These are phyloP conservation scores for Seira musarum DNA, from an alignment of 2,888 invertebrate species.

Conservation along the genomic window DNA sequence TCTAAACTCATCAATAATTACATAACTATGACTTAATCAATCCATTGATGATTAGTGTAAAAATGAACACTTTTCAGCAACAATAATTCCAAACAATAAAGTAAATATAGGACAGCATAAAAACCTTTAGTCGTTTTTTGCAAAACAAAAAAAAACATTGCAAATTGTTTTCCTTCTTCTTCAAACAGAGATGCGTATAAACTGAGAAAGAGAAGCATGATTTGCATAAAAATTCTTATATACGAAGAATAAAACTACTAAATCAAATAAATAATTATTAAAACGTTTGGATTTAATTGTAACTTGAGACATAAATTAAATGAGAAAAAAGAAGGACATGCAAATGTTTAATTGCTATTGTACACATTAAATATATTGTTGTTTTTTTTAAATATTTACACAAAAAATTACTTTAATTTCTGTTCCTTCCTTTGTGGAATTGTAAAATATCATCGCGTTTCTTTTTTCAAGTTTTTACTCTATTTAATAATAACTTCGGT, in stretches of 20 bases:
- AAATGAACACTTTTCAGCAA: slow-evolving; percentile 49
- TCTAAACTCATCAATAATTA: background rate
- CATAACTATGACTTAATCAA: slow-evolving; percentile 36
- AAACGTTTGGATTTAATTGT: background rate
- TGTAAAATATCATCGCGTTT: slow-evolving; percentile 8
- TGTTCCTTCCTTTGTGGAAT: background rate
- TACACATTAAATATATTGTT: background rate
- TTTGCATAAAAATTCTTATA: too few species aligned
- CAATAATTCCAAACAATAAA: slow-evolving; percentile 20
- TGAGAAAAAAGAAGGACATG: slow-evolving; percentile 8
- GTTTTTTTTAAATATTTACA: slow-evolving; percentile 13
- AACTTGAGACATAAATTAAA: background rate
- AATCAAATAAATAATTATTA: background rate
- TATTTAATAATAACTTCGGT: slow-evolving; percentile 2
- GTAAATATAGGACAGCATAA: slow-evolving; percentile 17
- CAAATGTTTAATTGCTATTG: background rate
- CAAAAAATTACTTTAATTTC: background rate
- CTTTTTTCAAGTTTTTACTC: background rate
- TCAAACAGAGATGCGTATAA: slow-evolving; percentile 9
- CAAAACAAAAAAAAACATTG: background rate
- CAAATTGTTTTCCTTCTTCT: background rate
- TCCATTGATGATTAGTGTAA: slow-evolving; percentile 44
- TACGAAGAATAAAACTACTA: too few species aligned
- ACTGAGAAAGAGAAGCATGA: slow-evolving; percentile 9
- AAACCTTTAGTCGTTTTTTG: slow-evolving; percentile 13